These are phyloP conservation scores for Forbesichthys agassizii DNA, from an alignment of 2,113 vertebrate genomes.

Conservation along the genomic window DNA sequence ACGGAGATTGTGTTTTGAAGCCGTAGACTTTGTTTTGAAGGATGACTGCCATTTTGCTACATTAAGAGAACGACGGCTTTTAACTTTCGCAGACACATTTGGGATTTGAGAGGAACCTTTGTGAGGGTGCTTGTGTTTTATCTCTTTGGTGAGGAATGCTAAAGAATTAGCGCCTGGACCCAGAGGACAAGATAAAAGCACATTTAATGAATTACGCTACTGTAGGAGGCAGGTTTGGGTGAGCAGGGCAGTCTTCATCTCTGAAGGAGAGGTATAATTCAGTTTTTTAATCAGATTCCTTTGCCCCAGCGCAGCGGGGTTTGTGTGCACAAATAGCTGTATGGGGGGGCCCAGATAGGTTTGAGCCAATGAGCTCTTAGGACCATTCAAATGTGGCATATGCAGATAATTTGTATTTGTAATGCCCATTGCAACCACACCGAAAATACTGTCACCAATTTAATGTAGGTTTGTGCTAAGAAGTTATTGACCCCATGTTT, in stretches of 20 bases:
- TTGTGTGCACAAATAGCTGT: no score
- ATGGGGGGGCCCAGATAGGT: no score
- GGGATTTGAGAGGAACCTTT: constrained; percentile 19
- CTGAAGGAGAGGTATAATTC: constrained; percentile 31
- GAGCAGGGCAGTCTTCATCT: constrained; percentile 36
- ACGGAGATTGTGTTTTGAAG: constrained; percentile 3
- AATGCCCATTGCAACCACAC: no score
- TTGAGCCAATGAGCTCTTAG: no score
- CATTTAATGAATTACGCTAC: constrained; percentile 24
- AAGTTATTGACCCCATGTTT: no score
- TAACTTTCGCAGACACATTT: constrained; percentile 12
- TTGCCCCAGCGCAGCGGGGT: background rate
- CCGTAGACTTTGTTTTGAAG: constrained; percentile 6
- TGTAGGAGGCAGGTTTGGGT: constrained; percentile 26
- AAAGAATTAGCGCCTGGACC: constrained; percentile 24
- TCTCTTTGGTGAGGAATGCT: constrained; percentile 12
- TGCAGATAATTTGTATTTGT: no score
- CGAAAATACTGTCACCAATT: no score
- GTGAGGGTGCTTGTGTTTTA: constrained; percentile 7
- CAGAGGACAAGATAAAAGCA: constrained; percentile 31
- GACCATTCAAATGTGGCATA: no score
- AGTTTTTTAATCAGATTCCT: constrained; percentile 49
- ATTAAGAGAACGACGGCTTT: constrained; percentile 20
- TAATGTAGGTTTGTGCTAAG: no score
- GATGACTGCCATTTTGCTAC: constrained; percentile 8